These are phyloP conservation scores for Uria lomvia DNA, from an alignment of 2,113 vertebrate species.

Conservation along the genomic window DNA sequence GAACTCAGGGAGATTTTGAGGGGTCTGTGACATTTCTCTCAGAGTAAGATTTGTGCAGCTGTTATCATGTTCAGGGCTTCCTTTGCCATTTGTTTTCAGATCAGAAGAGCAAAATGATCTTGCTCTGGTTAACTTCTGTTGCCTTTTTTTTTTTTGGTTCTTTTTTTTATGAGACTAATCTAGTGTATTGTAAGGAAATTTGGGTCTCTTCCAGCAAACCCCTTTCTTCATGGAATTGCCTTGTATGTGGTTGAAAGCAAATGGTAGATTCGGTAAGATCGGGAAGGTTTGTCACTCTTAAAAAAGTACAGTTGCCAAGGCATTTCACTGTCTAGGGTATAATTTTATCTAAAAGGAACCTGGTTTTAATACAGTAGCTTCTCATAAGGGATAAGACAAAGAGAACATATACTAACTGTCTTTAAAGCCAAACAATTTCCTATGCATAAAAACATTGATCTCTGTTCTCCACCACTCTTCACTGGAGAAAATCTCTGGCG, in stretches of 20 bases:
- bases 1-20: slow-evolving; percentile 4
- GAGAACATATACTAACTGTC: neutral
- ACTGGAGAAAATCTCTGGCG: neutral
- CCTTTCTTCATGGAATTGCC: neutral
- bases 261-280: neutral
- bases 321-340: neutral
- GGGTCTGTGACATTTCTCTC: neutral
- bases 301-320: neutral
- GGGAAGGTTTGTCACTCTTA: neutral
- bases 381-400: neutral
- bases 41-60: neutral
- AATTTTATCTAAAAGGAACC: neutral
- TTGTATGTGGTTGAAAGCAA: neutral
- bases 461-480: neutral
- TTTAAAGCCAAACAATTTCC: neutral
- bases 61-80: neutral
- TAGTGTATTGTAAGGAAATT: neutral
- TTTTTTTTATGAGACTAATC: neutral
- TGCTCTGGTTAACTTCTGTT: neutral
- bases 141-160: neutral
- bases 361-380: neutral
- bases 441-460: neutral
- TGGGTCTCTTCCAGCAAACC: neutral
- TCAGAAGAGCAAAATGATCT: neutral
- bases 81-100: neutral